These are phyloP conservation scores for Phengaris alcon DNA, from an alignment of 2,888 invertebrate species.

Conservation along the genomic window DNA sequence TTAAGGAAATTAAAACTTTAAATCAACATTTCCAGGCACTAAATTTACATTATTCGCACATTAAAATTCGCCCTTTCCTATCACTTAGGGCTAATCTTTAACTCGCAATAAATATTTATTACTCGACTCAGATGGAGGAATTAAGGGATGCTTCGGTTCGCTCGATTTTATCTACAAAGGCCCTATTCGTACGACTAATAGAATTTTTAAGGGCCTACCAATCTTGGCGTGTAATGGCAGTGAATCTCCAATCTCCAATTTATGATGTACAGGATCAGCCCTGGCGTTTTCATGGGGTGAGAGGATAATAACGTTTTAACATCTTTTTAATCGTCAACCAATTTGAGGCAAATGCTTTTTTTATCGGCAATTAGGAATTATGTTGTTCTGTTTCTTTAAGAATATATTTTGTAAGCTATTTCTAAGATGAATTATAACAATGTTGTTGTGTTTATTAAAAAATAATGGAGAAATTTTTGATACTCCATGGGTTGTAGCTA, in stretches of 20 bases:
- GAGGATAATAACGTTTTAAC: conserved; percentile 5
- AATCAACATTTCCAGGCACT: background rate
- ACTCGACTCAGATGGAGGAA: conserved; percentile 56
- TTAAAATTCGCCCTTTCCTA: conserved; percentile 18
- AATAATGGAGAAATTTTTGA: no score
- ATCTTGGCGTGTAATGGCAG: conserved; percentile 37
- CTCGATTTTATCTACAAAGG: conserved; percentile 42
- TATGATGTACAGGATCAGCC: conserved; percentile 31
- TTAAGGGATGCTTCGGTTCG: conserved; percentile 50
- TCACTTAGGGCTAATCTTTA: conserved; percentile 40
- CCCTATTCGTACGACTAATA: conserved; percentile 43
- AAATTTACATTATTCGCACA: conserved; percentile 38
- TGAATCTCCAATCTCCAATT: conserved; percentile 37
- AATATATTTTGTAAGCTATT: no score
- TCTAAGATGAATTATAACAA: no score
- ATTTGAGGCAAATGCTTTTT: background rate
- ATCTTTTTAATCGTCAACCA: conserved; percentile 10
- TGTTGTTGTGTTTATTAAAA: no score
- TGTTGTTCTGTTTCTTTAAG: no score
- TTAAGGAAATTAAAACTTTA: background rate
- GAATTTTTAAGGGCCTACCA: conserved; percentile 41
- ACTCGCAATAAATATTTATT: conserved; percentile 70
- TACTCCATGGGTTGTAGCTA: no score
- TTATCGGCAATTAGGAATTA: background rate
- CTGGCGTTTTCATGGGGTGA: conserved; percentile 16